phyloP scores from a whole-genome alignment of 2,888 invertebrate genomes.

The Leptura quadrifasciata region DNA sequence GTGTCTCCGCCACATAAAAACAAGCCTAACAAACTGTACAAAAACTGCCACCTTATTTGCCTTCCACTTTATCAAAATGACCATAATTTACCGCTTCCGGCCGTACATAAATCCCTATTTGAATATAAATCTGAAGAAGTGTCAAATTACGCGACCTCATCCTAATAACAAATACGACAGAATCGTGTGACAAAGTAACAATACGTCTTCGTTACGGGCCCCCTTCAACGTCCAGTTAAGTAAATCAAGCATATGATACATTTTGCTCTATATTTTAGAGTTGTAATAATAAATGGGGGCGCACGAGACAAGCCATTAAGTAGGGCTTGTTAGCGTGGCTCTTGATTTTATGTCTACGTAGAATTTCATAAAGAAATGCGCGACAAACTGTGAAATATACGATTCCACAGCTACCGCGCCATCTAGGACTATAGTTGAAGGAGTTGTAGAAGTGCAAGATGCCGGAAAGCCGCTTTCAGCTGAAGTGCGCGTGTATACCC shows the following conservation, averaged over 20 bases:
- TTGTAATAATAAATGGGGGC: slow-evolving; percentile 16
- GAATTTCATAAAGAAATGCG: background rate
- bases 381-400: background rate
- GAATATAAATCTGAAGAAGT: slow-evolving; percentile 26
- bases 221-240: slow-evolving; percentile 12
- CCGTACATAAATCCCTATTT: slow-evolving; percentile 19
- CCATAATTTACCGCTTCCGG: slow-evolving; percentile 23
- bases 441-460: too few relatives aligned
- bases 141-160: slow-evolving; percentile 14
- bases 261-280: slow-evolving; percentile 35
- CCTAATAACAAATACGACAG: background rate
- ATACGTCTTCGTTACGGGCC: slow-evolving; percentile 9
- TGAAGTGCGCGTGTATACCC: too few relatives aligned
- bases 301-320: background rate
- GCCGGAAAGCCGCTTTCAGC: too few relatives aligned
- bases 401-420: background rate
- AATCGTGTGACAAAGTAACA: slow-evolving; percentile 17
- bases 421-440: too few relatives aligned
- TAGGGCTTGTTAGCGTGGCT: slow-evolving; percentile 20
- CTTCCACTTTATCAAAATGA: slow-evolving; percentile 31
- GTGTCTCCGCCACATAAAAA: slow-evolving; percentile 1
- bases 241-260: slow-evolving; percentile 42
- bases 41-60: slow-evolving; percentile 22
- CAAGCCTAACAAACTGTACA: slow-evolving; percentile 26
- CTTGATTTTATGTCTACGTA: background rate